phyloP scores from a whole-genome alignment of 2,113 vertebrate species.

The Aphyosemion australe region DNA sequence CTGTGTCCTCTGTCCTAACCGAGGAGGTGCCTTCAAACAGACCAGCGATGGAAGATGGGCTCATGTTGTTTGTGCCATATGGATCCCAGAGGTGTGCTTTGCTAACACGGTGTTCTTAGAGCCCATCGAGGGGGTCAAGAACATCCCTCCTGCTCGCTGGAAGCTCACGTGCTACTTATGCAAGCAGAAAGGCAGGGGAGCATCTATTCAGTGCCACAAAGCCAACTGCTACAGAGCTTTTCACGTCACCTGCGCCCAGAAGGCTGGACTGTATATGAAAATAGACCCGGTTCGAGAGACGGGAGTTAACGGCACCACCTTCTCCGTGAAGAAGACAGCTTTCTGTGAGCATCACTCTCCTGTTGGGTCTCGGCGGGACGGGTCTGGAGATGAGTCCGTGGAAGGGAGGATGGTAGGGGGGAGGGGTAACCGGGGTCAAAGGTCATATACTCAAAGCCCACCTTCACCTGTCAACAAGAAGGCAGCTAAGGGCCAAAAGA shows the following conservation, averaged over 20 bases:
- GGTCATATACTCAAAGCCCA: slow-evolving; percentile 78
- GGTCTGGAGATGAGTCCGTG: slow-evolving; percentile 72
- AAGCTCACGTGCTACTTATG: slow-evolving; percentile 97
- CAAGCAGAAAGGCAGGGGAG: slow-evolving; percentile 95
- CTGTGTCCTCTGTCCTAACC: slow-evolving; percentile 96
- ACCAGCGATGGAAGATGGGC: slow-evolving; percentile 96
- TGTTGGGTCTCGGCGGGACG: slow-evolving; percentile 70
- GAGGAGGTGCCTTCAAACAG: slow-evolving; percentile 98
- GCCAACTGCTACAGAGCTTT: slow-evolving; percentile 98
- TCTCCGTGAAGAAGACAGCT: slow-evolving; percentile 96
- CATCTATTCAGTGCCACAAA: slow-evolving; percentile 97
- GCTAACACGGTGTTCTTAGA: slow-evolving; percentile 98
- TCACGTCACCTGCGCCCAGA: slow-evolving; percentile 96
- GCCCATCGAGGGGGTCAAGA: slow-evolving; percentile 93
- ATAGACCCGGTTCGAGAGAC: slow-evolving; percentile 96
- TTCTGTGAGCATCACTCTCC: slow-evolving; percentile 94
- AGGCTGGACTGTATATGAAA: slow-evolving; percentile 96
- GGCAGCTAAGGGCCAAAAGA: slow-evolving; percentile 85
- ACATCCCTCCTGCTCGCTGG: slow-evolving; percentile 95
- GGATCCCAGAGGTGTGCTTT: slow-evolving; percentile 99
- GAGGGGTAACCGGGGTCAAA: slow-evolving; percentile 75
- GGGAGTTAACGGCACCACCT: slow-evolving; percentile 90
- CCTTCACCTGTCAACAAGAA: slow-evolving; percentile 68
- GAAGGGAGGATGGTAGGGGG: slow-evolving; percentile 78
- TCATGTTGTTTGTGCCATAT: slow-evolving; percentile 97